Evolutionary conservation across 2,113 vertebrate species (phyloP), one percentile per base, ranked within the genome.

Genomic region (Rallus limicola): DNA sequence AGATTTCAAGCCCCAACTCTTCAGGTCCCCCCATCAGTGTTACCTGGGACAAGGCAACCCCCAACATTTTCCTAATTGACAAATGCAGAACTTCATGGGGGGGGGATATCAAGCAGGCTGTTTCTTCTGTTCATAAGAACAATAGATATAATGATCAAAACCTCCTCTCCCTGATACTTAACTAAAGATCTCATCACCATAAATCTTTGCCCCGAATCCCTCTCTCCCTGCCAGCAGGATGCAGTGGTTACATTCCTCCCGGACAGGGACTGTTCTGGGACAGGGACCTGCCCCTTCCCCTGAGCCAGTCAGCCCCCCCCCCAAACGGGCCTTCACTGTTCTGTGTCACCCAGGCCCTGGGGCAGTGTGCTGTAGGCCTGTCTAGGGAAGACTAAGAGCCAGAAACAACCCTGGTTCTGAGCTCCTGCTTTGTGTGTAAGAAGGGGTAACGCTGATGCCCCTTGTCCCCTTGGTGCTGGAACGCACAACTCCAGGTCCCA

Each of bases 11-110:
- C 40, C 16, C 26, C 9, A 11, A 26, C 52, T 56, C 55, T 53
- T 48, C 19, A 7, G 24, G 20, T 36, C 10, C 26, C 40, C 6
- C 25, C 29, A 5, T 86, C 62, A 21, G 3, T 38, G 17, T 46
- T 79, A 59, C 29, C 19, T 19, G 20, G 60, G 26, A 56, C 7
- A 25, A 64, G 60, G 71, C 59, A 53, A 70, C 60, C 4, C 21
- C 7, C 0, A 2, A 21, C 1, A 0, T 10, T 14, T 34, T 55
- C 28, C 14, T 33, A 9, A 46, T 9, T 42, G 4, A 33, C 46
- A 23, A 52, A 12, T 50, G 60, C 17, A 38, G 26, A 72, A 56
- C 26, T 55, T 53, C 0, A 6, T 21, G 48, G 1, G 0, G 28
- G 24, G 65, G 50, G n/a, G n/a, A n/a, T n/a, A 10, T 33, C 48